These are phyloP conservation scores for Leucopternis melanops DNA, from an alignment of 2,113 vertebrate genomes.

Conservation along the genomic window DNA sequence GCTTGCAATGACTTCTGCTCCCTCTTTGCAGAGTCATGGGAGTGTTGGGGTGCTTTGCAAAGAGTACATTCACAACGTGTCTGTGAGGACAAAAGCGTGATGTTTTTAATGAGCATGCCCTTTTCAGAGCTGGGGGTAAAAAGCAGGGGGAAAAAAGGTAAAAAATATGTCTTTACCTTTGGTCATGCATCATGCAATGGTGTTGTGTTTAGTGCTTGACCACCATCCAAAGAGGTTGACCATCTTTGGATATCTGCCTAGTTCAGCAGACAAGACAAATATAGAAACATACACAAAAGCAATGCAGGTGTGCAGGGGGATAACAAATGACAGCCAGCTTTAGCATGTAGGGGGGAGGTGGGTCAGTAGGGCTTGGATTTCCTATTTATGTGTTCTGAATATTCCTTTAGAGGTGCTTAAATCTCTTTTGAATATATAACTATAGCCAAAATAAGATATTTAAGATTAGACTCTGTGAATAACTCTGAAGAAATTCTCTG, in stretches of 20 bases:
- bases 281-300: neutral
- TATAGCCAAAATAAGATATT: neutral
- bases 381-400: neutral
- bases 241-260: neutral
- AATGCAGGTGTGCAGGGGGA: neutral
- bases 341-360: neutral
- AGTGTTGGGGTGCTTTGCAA: neutral
- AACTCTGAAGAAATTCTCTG: neutral
- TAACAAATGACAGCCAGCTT: neutral
- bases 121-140: neutral
- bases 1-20: neutral
- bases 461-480: rapidly evolving
- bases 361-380: neutral
- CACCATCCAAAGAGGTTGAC: neutral
- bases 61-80: neutral
- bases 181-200: neutral
- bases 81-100: neutral
- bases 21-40: neutral
- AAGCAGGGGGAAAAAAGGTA: neutral
- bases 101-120: neutral
- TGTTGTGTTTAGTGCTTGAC: neutral
- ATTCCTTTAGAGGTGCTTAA: neutral
- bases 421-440: neutral
- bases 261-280: neutral
- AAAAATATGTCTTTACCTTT: neutral